Evolutionary conservation across 2,113 vertebrate species (phyloP), one percentile per base, ranked within the genome.

Genomic region (Erpornis zantholeuca): DNA sequence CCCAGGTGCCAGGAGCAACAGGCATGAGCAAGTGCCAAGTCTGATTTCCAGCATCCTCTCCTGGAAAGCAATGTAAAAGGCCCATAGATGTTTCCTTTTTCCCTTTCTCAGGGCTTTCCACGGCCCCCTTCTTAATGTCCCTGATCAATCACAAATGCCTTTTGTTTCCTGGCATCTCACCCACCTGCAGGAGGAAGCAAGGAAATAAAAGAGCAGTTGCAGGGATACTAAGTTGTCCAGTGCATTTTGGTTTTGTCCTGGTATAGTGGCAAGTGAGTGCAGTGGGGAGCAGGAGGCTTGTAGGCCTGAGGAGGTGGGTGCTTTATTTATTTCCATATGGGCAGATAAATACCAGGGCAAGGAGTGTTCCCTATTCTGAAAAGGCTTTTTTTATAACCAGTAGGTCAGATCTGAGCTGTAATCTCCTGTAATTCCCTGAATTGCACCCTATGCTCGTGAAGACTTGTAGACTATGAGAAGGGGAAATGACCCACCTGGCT

Each of bases 171-270:
- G 53, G 9, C 23, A 9, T 56, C 29, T 22, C 66, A 75, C 23
- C 20, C 68, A 42, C 8, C 82, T 71, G 52, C 25, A 54, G 33
- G 35, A 63, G 38, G 57, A 2, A 45, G 36, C 15, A 27, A 44
- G 66, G 79, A 63, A 64, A 52, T 63, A 66, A 71, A 75, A 64
- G 27, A 28, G 27, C 12, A 47, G 24, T 3, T 50, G 29, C 18
- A 68, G 54, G 11, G 4, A 4, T 4, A 10, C 20, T 0, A 11
- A 50, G 10, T 3, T 61, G 12, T 3, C 1, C 14, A 4, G 3
- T 11, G 16, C 5, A 0, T 28, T 44, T 57, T 54, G 23, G 6
- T 27, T 52, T 3, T 24, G 33, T 21, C 0, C 0, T 21, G 7
- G 17, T 60, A 35, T 5, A 4, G 36, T 8, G 3, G 27, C 5